These are phyloP conservation scores for Taenioides sp. DNA, from an alignment of 2,797 vertebrate species.

Conservation along the genomic window DNA sequence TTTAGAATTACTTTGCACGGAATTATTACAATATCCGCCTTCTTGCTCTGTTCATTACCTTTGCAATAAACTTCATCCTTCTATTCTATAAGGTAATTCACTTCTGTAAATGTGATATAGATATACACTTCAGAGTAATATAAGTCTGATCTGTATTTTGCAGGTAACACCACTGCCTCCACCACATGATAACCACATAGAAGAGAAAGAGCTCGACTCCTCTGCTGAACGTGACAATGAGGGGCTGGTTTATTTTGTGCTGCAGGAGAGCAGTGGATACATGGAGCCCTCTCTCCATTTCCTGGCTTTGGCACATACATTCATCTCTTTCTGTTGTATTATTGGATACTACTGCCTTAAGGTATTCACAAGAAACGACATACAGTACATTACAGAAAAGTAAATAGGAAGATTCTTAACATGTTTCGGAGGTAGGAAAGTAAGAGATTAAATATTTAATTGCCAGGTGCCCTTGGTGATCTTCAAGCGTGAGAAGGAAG, in stretches of 20 bases:
- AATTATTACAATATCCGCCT: constrained; percentile 95
- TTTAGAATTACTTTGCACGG: constrained; percentile 92
- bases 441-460: constrained; percentile 19
- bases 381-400: background rate
- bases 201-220: constrained; percentile 31
- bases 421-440: background rate
- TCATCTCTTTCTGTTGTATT: constrained; percentile 94
- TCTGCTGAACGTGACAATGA: constrained; percentile 27
- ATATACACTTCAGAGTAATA: background rate
- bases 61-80: constrained; percentile 95
- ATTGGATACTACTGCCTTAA: constrained; percentile 96
- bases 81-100: constrained; percentile 91
- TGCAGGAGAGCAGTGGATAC: constrained; percentile 81
- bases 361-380: constrained; percentile 59
- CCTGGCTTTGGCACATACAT: constrained; percentile 86
- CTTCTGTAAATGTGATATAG: background rate
- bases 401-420: background rate
- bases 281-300: constrained; percentile 84
- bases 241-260: constrained; percentile 80
- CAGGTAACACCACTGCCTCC: constrained; percentile 83
- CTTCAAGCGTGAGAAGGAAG: constrained; percentile 95
- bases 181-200: constrained; percentile 72
- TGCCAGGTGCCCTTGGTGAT: constrained; percentile 90
- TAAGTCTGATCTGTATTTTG: background rate
- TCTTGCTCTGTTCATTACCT: constrained; percentile 89